Evolutionary conservation across 1,140 invertebrate species (phyloP), one percentile per base, ranked within the genome.

Genomic region (Manduca sexta): DNA sequence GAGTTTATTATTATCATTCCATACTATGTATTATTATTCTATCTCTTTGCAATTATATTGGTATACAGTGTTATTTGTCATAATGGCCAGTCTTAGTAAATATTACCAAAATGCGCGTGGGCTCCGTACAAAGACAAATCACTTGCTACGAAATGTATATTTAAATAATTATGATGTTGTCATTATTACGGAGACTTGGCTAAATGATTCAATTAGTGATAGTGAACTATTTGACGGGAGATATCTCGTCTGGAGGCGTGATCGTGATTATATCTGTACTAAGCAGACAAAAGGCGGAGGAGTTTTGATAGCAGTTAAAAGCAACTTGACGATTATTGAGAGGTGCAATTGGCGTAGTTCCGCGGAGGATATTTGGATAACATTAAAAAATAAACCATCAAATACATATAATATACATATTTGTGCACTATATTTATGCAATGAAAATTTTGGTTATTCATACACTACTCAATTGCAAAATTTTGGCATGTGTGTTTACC

Each of bases 281-380:
- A 13, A 8, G 8, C 41, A 43, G 12, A 29, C 10, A 21, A 8
- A 8, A 11, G 38, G 38, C 18, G 58, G 53, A 2, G 58, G 58
- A 2, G 49, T 60, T 1, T 38, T 52, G 3, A 17, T 47, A 13
- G 58, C 56, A 3, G 40, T 54, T n/a, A 45, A 39, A 16, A 33
- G 45, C 8, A 41, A 58, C 3, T 13, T 50, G 2, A 2, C 37
- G 8, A 45, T 37, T 5, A 10, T 39, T 1, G 37, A 49, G 10
- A 11, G 50, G 1, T n/a, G 6, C 13, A 47, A 58, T 21, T 58
- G 46, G 46, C n/a, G 46, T n/a, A 45, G 41, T 33, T 38, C 56
- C 10, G 56, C 56, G 6, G 50, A 58, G 17, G 50, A 53, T n/a
- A 42, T 58, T 10, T 58, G 50, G 56, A 42, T 58, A 10, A 31